phyloP scores from a whole-genome alignment of 2,113 vertebrate genomes.

The Donacobius atricapilla region DNA sequence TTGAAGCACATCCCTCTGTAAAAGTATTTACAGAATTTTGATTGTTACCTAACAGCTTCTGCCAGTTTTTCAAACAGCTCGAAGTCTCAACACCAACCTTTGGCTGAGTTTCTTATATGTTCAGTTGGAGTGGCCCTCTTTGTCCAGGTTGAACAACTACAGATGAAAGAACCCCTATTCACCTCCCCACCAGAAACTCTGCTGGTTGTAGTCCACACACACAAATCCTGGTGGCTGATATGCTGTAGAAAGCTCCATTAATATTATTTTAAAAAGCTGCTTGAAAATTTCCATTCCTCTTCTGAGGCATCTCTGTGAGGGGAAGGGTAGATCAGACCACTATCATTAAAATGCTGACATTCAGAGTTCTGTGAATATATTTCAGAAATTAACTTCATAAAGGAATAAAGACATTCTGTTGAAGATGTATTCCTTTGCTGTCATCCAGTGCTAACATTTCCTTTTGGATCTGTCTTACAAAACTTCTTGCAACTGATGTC shows the following conservation, averaged over 20 bases:
- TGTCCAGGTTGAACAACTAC: not conserved
- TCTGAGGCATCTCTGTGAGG: not conserved
- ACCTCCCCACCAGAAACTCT: not conserved
- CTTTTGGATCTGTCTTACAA: not conserved
- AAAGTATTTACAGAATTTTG: not conserved
- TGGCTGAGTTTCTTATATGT: not conserved
- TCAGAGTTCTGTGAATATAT: not conserved
- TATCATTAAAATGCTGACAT: not conserved
- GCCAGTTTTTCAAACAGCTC: not conserved
- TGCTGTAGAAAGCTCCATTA: rapidly evolving
- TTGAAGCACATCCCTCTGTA: not conserved
- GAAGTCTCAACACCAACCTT: not conserved
- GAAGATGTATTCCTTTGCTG: not conserved
- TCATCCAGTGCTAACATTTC: not conserved
- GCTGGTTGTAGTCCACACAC: not conserved
- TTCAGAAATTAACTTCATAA: not conserved
- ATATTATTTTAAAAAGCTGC: not conserved
- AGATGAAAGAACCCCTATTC: not conserved
- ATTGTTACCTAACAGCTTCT: not conserved
- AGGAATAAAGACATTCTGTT: not conserved
- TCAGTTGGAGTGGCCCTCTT: not conserved
- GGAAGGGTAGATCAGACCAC: not conserved
- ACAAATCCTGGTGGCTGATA: rapidly evolving
- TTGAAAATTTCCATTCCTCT: not conserved
- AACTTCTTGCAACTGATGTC: not conserved